These are phyloP conservation scores for Opisthograptis luteolata DNA, from an alignment of 2,888 invertebrate genomes.

Conservation along the genomic window DNA sequence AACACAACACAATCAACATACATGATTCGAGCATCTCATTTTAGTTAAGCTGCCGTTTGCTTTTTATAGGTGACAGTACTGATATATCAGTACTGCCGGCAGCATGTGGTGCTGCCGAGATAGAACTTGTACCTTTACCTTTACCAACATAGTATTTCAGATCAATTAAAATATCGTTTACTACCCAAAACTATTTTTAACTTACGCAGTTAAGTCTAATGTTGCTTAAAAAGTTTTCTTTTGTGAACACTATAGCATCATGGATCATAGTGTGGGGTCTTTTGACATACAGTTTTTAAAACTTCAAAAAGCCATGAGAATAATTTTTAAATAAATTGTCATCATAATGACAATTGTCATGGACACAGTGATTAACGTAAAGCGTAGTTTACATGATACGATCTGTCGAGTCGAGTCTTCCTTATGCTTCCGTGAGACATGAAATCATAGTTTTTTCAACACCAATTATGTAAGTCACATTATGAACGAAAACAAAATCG, in stretches of 20 bases:
- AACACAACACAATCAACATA: too few relatives aligned
- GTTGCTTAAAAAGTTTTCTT: constrained; percentile 33
- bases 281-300: constrained; percentile 52
- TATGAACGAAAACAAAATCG: constrained; percentile 63
- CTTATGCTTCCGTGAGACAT: constrained; percentile 75
- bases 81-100: too few relatives aligned
- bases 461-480: constrained; percentile 64
- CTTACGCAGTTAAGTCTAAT: constrained; percentile 29
- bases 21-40: too few relatives aligned
- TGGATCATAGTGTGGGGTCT: constrained; percentile 75
- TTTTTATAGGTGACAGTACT: too few relatives aligned
- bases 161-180: constrained; percentile 63
- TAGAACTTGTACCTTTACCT: too few relatives aligned
- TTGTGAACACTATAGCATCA: constrained; percentile 58
- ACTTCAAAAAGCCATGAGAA: constrained; percentile 54
- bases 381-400: constrained; percentile 74
- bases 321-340: constrained; percentile 72
- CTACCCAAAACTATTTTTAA: constrained; percentile 14
- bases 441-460: constrained; percentile 71
- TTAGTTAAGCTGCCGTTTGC: too few relatives aligned
- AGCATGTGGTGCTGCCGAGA: too few relatives aligned
- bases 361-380: constrained; percentile 70
- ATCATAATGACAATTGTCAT: constrained; percentile 64
- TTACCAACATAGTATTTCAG: constrained; percentile 64
- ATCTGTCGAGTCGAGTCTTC: constrained; percentile 63